Percentiles rank a stretch among this genome's conserved stretches.
Evolutionary conservation across 2,888 invertebrate species (phyloP).

Genomic region (Idaea straminata): DNA sequence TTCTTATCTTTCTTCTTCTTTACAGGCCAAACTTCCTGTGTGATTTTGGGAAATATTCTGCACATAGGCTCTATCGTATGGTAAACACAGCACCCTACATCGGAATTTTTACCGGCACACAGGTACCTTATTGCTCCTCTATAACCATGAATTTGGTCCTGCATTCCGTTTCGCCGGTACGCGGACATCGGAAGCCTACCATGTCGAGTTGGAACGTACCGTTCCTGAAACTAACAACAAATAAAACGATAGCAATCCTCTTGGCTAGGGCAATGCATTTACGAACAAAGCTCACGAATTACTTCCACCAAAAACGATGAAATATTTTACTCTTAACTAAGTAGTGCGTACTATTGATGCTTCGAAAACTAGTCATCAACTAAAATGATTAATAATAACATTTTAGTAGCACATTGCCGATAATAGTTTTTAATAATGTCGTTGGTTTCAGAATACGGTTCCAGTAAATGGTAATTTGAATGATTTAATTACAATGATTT

Average conservation of each 20-base stretch:
- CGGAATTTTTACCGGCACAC: constrained; percentile 42
- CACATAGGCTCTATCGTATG: constrained; percentile 57
- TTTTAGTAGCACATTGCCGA: not conserved
- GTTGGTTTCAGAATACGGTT: constrained; percentile 37
- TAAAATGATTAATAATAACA: not conserved
- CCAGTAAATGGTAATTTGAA: constrained; percentile 1
- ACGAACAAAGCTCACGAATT: constrained; percentile 5
- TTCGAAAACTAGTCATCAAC: not conserved
- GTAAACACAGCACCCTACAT: constrained; percentile 41
- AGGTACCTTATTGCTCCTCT: constrained; percentile 62
- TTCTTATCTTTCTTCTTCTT: constrained; percentile 55
- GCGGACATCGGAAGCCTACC: constrained; percentile 66
- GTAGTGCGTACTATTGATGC: not conserved
- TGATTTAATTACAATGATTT: not conserved
- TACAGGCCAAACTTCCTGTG: constrained; percentile 55
- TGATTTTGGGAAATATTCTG: constrained; percentile 51
- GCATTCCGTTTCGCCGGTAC: constrained; percentile 66
- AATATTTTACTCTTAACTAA: not conserved
- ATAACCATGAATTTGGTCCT: constrained; percentile 70
- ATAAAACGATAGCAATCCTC: constrained; percentile 34
- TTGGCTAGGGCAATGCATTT: constrained; percentile 23
- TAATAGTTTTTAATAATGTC: constrained; percentile 4
- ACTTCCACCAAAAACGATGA: constrained; percentile 9
- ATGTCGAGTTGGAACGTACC: constrained; percentile 64
- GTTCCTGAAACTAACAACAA: constrained; percentile 75